phyloP scores from a whole-genome alignment of 2,113 vertebrate genomes.

The Sebastes schlegelii region DNA sequence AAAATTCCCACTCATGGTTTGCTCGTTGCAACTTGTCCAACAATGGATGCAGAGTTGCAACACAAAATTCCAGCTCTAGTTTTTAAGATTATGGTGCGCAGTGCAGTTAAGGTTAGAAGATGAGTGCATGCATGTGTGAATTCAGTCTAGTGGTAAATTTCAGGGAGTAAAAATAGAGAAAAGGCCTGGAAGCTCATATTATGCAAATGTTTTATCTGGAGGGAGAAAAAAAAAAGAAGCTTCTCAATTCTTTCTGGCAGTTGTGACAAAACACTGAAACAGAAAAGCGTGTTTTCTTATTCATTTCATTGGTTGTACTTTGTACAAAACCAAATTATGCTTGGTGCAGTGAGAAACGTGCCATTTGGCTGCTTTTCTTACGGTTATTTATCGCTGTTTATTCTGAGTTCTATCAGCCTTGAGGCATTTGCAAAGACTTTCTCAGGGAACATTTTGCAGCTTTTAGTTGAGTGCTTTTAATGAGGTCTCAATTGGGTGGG shows the following conservation, averaged over 20 bases:
- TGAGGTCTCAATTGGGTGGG: constrained; percentile 74
- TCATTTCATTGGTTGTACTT: constrained; percentile 64
- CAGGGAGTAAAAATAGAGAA: constrained; percentile 66
- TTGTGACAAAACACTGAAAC: constrained; percentile 63
- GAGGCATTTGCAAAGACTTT: constrained; percentile 64
- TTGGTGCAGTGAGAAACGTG: constrained; percentile 49
- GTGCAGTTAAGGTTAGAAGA: constrained; percentile 51
- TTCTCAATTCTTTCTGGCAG: constrained; percentile 57
- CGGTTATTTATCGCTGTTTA: constrained; percentile 58
- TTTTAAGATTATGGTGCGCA: constrained; percentile 11
- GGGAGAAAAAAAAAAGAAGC: constrained; percentile 29
- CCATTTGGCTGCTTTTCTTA: constrained; percentile 53
- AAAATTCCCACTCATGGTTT: constrained; percentile 12
- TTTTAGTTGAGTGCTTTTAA: constrained; percentile 62
- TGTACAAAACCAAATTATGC: constrained; percentile 65
- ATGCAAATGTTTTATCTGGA: constrained; percentile 73
- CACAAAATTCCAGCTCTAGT: constrained; percentile 37
- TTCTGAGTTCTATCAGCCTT: constrained; percentile 64
- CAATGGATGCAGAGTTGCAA: constrained; percentile 23
- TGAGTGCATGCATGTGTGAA: constrained; percentile 18
- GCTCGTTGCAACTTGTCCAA: constrained; percentile 59
- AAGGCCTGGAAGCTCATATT: constrained; percentile 60
- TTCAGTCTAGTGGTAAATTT: constrained; percentile 41
- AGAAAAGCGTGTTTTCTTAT: constrained; percentile 36
- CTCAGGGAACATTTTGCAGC: constrained; percentile 48